A percentile compares a stretch with the other conserved stretches of the same genome.
phyloP scores from a whole-genome alignment of 2,797 vertebrate species.

The Petrocephalus sullivani region DNA sequence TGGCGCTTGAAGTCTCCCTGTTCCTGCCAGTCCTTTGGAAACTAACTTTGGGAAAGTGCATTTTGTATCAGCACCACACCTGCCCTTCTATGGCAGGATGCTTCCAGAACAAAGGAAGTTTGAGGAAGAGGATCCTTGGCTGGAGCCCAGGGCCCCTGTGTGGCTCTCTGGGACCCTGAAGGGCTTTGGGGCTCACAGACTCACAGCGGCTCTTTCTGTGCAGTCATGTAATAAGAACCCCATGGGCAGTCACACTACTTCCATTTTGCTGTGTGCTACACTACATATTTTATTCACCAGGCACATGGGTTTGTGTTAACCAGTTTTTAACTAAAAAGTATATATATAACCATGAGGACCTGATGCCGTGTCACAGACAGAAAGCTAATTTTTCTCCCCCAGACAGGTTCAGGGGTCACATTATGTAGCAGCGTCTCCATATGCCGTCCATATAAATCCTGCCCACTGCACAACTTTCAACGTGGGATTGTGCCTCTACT shows the following conservation, averaged over 20 bases:
- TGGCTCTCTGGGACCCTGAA: neutral
- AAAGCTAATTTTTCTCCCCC: neutral
- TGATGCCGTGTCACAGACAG: neutral
- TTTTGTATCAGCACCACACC: neutral
- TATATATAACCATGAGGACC: neutral
- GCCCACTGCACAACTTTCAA: neutral
- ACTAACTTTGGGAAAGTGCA: too few relatives aligned
- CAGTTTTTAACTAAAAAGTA: neutral
- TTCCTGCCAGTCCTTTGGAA: neutral
- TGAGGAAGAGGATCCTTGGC: neutral
- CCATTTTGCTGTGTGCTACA: neutral
- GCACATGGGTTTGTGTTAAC: neutral
- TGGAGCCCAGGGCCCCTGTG: neutral
- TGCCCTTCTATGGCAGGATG: neutral
- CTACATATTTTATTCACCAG: neutral
- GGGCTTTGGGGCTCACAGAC: neutral
- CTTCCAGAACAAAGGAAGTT: neutral
- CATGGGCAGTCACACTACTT: neutral
- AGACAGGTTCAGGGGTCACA: neutral
- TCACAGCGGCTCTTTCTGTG: neutral
- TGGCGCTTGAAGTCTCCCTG: neutral
- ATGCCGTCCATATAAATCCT: neutral
- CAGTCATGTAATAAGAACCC: constrained; percentile 14
- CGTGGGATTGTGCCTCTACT: neutral
- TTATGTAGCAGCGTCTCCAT: neutral